A percentile compares a stretch with the other conserved stretches of the same genome.
Evolutionary conservation across 2,113 vertebrate genomes (phyloP).

Genomic region (Cisticola juncidis): DNA sequence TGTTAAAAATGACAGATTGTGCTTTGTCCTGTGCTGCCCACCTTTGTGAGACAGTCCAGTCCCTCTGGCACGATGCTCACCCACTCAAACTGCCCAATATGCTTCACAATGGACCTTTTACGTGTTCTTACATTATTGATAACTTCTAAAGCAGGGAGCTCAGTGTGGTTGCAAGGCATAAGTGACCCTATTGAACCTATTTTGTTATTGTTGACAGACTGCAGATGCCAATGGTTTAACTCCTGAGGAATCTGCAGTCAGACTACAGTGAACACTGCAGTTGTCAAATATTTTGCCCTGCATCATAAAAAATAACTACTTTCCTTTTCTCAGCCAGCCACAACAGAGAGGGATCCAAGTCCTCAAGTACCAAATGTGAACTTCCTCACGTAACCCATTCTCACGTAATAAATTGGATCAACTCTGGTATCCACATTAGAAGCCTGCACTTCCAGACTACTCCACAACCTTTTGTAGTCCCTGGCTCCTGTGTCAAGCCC

Average conservation of each 20-base stretch:
- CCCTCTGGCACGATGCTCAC: background rate
- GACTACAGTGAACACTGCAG: background rate
- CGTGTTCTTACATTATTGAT: background rate
- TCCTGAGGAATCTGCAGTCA: background rate
- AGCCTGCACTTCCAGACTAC: background rate
- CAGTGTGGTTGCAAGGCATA: background rate
- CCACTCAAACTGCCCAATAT: background rate
- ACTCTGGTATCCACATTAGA: background rate
- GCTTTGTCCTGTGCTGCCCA: background rate
- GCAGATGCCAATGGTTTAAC: background rate
- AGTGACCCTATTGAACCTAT: background rate
- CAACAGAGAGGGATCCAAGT: background rate
- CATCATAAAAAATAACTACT: background rate
- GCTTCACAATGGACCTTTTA: background rate
- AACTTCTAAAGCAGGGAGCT: background rate
- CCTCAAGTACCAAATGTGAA: background rate
- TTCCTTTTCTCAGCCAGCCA: background rate
- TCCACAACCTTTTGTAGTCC: background rate
- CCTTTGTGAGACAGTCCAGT: rapidly evolving
- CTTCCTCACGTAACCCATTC: background rate
- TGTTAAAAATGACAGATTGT: background rate
- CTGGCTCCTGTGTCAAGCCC: rapidly evolving
- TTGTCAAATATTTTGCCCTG: background rate
- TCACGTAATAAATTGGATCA: background rate
- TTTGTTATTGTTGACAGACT: background rate